These are phyloP conservation scores for Melanerpes aurifrons DNA, from an alignment of 2,113 vertebrate species.

Conservation along the genomic window DNA sequence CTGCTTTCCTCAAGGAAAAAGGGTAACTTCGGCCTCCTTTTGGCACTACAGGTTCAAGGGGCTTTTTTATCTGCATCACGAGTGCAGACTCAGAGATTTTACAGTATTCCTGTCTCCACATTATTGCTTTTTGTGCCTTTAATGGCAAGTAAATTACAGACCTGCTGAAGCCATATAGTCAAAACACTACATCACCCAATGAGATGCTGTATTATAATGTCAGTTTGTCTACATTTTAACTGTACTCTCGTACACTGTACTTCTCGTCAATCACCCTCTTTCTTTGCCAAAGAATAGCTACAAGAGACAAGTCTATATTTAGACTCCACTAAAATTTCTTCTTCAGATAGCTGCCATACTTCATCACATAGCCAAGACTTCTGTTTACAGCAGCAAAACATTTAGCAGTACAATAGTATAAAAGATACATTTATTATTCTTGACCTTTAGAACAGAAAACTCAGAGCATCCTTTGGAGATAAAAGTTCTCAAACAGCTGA, in stretches of 20 bases:
- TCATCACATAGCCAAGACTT: not conserved
- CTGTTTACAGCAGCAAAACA: not conserved
- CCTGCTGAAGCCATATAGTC: conserved; percentile 70
- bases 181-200: conserved; percentile 72
- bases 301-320: conserved; percentile 23
- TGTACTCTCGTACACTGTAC: conserved; percentile 53
- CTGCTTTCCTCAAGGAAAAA: conserved; percentile 16
- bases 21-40: conserved; percentile 12
- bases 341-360: not conserved
- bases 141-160: conserved; percentile 85
- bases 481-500: not conserved
- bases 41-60: conserved; percentile 58
- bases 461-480: not conserved
- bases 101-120: conserved; percentile 33
- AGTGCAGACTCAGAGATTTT: conserved; percentile 28
- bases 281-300: conserved; percentile 16
- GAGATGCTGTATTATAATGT: conserved; percentile 69
- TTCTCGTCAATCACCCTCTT: conserved; percentile 51
- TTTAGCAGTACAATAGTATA: not conserved
- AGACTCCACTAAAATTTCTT: conserved; percentile 11
- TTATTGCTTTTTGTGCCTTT: conserved; percentile 58
- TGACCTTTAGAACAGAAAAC: not conserved
- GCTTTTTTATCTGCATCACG: conserved; percentile 49
- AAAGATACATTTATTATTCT: not conserved
- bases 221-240: conserved; percentile 47